Evolutionary conservation across 2,888 invertebrate species (phyloP), one percentile per base, ranked within the genome.

Genomic region (Eupeodes luniger): DNA sequence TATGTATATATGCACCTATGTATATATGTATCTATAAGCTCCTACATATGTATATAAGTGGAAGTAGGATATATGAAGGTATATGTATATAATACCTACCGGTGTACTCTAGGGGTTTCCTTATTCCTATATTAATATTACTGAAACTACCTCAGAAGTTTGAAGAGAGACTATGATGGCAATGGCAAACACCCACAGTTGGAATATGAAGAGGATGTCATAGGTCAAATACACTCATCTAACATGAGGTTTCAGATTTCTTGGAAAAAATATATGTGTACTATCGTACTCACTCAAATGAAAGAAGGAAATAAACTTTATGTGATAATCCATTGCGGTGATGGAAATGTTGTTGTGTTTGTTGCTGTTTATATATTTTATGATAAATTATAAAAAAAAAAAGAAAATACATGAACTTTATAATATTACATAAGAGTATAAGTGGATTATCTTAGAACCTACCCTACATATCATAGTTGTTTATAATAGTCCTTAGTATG

Each of bases 181-280:
- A 14, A 44, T 16, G 19, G 10, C 55, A 55, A 2, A 14, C 62
- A 40, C 40, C n/a, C 16, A 19, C 10, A 11, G n/a, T 40, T 40
- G 10, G 2, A n/a, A 40, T 40, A 40, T 40, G 40, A 40, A 40
- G 61, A 0, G 66, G 49, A 51, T 67, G 67, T 34, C 51, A 51
- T 49, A 67, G 51, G 67, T 67, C 67, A 67, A 67, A 67, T 9
- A 67, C 34, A 51, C 27, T 27, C 34, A 51, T 27, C 49, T n/a
- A 67, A 51, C 67, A 67, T 9, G 9, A 0, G 27, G 66, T 34
- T 66, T 66, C 49, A n/a, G 12, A 47, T 14, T 64, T 40, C 66
- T n/a, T 49, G 16, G 49, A 44, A 66, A 57, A 40, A 14, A 6
- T 3, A 19, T 27, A 27, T 27, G 2, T 19, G 19, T 19, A 1